Evolutionary conservation across 2,797 vertebrate species (phyloP), one percentile per base, ranked within the genome.

Genomic region (Yasuhikotakia modesta): DNA sequence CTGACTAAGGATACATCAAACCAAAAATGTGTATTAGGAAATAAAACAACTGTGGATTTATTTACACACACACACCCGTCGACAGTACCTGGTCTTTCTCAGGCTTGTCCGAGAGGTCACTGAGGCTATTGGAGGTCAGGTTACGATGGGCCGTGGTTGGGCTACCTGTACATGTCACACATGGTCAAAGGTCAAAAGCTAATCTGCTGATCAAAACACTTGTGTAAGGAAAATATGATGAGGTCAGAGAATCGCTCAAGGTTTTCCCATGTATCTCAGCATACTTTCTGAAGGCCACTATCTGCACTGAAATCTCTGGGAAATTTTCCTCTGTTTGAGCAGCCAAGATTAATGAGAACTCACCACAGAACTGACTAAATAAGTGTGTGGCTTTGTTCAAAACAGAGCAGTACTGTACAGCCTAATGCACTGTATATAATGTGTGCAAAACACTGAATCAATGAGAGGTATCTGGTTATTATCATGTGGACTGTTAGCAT

Each of bases 81-180:
- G 7, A 75, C 71, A 75, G 11, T 92, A 99, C 98, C 95, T 99
- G 98, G 58, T 99, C 97, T 83, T 97, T 98, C 88, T 99, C 98
- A 1, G 98, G 96, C 81, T 99, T 98, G 90, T 99, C 98, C 0
- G 97, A 97, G 90, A 99, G 96, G 90, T 99, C 98, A 0, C 93
- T 95, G 85, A 99, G 91, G 87, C 97, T 99, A 90, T 94, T 96
- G 80, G 98, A 97, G 79, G 97, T 98, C 92, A 98, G 90, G 88
- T 96, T 97, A 82, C 96, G 93, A 79, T 96, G 96, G 55, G 95
- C 57, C 48, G 96, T 94, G 74, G 94, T 92, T 27, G 96, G 97
- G 81, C 96, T 98, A 85, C 96, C 98, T 98, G 91, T 1, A 89
- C 19, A 80, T 30, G 73, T 71, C 4, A 27, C 10, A 78, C 63